Evolutionary conservation across 2,113 vertebrate genomes (phyloP), one percentile per base, ranked within the genome.

Genomic region (Laterallus jamaicensis): DNA sequence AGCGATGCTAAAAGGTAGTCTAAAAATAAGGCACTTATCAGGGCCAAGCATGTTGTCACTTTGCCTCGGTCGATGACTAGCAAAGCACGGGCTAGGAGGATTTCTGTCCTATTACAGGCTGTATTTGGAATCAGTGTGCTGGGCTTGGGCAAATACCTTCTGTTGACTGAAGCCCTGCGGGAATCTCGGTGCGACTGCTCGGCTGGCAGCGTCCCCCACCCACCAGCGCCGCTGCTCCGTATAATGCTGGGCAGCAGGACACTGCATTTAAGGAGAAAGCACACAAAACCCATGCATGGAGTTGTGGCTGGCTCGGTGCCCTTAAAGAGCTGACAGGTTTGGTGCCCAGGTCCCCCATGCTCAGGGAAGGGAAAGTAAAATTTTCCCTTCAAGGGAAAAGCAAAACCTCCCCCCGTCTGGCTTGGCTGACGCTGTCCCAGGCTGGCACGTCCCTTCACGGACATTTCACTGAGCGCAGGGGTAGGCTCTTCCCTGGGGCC

Each of bases 1-100:
- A 62, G 87, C 4, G 0, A 88, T 86, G 71, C 70, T 80, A 80
- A 83, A 84, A 90, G 75, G 79, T 62, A 67, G 32, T 26, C 87
- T 96, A 93, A 96, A 96, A 93, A 96, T 82, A 94, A 87, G 63
- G 64, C 1, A 12, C 68, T 94, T 93, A 63, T 83, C 85, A 59
- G 75, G 44, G 64, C 75, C 70, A 59, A 58, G 56, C 70, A 37
- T 91, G 90, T 76, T 66, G 85, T 74, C 87, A 62, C 68, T 55
- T 47, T 59, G 71, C 60, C 79, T 67, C 4, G 0, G 62, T 3
- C 3, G 2, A 69, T 85, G 71, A 66, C 74, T 59, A 69, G 70
- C 58, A 88, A 75, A 75, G 63, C 62, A 68, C 0, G 0, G 75
- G 40, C 78, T 44, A 73, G 91, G 70, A 89, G 71, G 49, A 66